phyloP scores from a whole-genome alignment of 2,888 invertebrate species.

The Eupeodes latifasciatus region DNA sequence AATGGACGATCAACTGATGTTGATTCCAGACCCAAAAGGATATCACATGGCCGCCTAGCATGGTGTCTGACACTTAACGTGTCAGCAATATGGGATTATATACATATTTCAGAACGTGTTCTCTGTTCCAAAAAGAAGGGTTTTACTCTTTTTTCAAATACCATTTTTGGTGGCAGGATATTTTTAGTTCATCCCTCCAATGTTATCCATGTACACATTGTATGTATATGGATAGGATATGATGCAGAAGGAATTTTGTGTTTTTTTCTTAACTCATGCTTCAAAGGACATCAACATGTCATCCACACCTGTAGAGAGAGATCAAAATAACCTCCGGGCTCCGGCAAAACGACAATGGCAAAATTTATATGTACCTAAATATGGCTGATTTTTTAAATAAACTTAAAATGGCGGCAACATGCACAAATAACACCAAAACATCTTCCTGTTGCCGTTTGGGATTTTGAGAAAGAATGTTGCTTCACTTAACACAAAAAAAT shows the following conservation, averaged over 20 bases:
- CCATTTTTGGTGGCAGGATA: conserved; percentile 38
- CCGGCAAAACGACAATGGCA: conserved; percentile 32
- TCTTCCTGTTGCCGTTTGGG: conserved; percentile 52
- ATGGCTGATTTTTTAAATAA: conserved; percentile 62
- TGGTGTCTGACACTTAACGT: conserved; percentile 60
- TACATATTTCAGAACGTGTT: conserved; percentile 63
- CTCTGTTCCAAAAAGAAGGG: conserved; percentile 30
- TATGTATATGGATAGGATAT: not conserved
- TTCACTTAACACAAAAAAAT: not conserved
- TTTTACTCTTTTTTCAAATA: not conserved
- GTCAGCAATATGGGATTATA: conserved; percentile 54
- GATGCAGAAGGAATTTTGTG: not conserved
- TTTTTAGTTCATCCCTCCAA: conserved; percentile 46
- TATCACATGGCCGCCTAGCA: conserved; percentile 66
- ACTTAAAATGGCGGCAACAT: conserved; percentile 75
- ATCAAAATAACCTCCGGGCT: conserved; percentile 62
- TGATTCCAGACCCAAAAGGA: conserved; percentile 45
- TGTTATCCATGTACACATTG: conserved; percentile 26
- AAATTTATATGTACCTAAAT: conserved; percentile 48
- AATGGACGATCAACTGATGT: conserved; percentile 62
- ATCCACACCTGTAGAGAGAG: conserved; percentile 58
- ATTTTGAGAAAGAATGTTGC: conserved; percentile 25
- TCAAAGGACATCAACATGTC: conserved; percentile 56
- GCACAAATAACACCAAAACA: conserved; percentile 60
- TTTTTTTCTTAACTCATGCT: conserved; percentile 48